Base-by-base conservation (phyloP, 1,140 invertebrate genomes). In the Eriocheir sinensis region DNA sequence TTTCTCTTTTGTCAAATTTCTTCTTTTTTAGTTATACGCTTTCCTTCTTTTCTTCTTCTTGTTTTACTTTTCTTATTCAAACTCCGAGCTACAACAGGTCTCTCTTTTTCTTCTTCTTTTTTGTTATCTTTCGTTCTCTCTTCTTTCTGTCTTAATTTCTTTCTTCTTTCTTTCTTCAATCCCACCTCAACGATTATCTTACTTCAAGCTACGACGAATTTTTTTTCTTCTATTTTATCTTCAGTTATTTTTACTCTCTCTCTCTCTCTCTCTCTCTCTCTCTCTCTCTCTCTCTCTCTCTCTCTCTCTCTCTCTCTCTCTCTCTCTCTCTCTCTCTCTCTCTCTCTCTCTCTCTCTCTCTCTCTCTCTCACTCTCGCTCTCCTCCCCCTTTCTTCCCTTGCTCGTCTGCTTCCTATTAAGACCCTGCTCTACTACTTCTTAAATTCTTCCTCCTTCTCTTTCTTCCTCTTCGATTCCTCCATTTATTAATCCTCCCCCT, bases 301-400 rank as follows among this genome's bases (percentile, higher is more conserved):
- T 60, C 27, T n/a, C 8, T 2, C 60, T 72, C 27, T n/a, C 21
- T 72, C 60, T 72, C 60, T 72, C 60, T 72, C 60, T 72, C 60
- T 72, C 60, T 72, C 60, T 72, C 60, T 72, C 60, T 72, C 60
- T 72, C 60, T 72, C 60, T 72, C 60, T 72, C 60, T 72, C 60
- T 72, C 60, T 72, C 60, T 72, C 60, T 72, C 60, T n/a, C 12
- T 21, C 60, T 8, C 21, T n/a, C 12, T 12, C 12, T 72, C 21
- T 72, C 60, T 72, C 21, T 21, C 60, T 21, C 60, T 21, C 27
- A n/a, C 0, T 21, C 60, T n/a, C 60, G 21, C 60, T 72, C 60
- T n/a, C n/a, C 60, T 27, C 21, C 21, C 60, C 53, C 21, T 60
- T 0, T 48, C 4, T 48, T 72, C 21, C 60, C 21, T 72, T n/a